Conservation (phyloP, 2,797 vertebrate genomes). For the Menidia menidia region DNA sequence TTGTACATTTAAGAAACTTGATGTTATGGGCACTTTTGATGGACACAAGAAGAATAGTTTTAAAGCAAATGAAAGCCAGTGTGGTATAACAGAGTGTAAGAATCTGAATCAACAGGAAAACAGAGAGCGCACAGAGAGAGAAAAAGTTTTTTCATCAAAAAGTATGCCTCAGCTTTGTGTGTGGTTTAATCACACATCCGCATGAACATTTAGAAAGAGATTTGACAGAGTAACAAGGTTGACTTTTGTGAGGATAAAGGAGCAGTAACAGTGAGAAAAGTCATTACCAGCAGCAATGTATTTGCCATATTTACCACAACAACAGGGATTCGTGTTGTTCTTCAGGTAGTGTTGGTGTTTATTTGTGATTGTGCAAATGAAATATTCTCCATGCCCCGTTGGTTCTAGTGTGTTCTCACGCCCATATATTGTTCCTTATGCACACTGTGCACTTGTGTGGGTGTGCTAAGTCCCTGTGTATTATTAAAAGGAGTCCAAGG, state of each 20-base stretch:
- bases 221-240: too few species aligned
- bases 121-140: too few species aligned
- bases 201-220: too few species aligned
- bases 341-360: neutral
- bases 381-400: conserved; percentile 29
- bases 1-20: neutral
- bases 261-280: conserved; percentile 39
- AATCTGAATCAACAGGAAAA: too few species aligned
- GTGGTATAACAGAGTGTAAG: too few species aligned
- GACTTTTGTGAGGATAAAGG: conserved; percentile 11
- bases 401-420: conserved; percentile 27
- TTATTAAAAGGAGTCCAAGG: conserved; percentile 77
- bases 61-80: too few species aligned
- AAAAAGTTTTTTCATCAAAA: neutral
- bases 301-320: conserved; percentile 39
- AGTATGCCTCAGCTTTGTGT: too few species aligned
- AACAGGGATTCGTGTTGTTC: neutral
- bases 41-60: neutral
- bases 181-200: neutral
- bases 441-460: conserved; percentile 63
- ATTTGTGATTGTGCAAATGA: conserved; percentile 19
- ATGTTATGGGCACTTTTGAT: neutral
- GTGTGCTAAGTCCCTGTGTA: conserved; percentile 74
- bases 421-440: conserved; percentile 35
- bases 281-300: conserved; percentile 49